Conservation (phyloP, 2,888 invertebrate species). For the Drosophila phalerata region DNA sequence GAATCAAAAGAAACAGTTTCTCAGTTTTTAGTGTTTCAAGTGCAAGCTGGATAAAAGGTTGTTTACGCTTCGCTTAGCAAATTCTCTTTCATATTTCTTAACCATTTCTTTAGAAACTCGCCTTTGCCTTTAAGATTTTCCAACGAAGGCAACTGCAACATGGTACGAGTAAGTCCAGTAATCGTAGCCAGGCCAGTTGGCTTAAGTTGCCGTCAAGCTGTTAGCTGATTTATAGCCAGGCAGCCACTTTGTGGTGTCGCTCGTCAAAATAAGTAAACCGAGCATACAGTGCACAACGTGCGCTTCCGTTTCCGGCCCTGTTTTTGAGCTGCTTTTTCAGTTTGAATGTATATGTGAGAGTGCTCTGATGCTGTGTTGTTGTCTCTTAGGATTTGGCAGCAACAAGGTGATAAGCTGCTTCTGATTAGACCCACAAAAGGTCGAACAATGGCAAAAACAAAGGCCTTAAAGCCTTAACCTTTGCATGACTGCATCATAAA, state of each 20-base stretch:
- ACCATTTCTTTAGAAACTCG: neutral
- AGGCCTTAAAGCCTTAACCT: constrained; percentile 22
- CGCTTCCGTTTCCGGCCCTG: constrained; percentile 62
- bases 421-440: constrained; percentile 60
- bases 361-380: constrained; percentile 11
- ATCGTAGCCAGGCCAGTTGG: constrained; percentile 31
- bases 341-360: constrained; percentile 14
- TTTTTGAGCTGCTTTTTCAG: constrained; percentile 27
- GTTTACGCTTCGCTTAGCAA: constrained; percentile 7
- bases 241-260: constrained; percentile 24
- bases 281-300: constrained; percentile 49
- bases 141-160: neutral
- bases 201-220: constrained; percentile 72
- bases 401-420: constrained; percentile 59
- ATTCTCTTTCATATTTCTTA: constrained; percentile 1
- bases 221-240: constrained; percentile 66
- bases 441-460: constrained; percentile 35
- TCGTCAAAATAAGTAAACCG: constrained; percentile 66
- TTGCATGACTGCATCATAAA: constrained; percentile 50
- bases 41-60: neutral
- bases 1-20: neutral
- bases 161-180: constrained; percentile 10
- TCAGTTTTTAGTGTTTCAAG: neutral
- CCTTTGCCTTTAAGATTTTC: constrained; percentile 24
- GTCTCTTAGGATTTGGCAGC: constrained; percentile 58